Base-by-base conservation (phyloP, 1,140 invertebrate genomes). In the Rhopalosiphum padi region DNA sequence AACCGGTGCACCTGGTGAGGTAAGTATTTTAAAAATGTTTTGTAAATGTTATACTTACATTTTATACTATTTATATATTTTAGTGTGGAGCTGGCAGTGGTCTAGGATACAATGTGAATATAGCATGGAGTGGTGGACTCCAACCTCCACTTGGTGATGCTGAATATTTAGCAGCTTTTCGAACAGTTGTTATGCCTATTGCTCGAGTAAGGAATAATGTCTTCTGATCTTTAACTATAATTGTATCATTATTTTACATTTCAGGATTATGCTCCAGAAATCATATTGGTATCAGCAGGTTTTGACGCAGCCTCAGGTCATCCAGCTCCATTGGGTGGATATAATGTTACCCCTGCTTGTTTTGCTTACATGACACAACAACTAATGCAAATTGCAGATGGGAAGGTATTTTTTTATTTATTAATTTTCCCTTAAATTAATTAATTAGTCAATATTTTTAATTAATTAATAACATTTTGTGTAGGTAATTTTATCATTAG, bases 351-450 rank as follows among this genome's bases (percentile, higher is more conserved):
- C 87, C 97, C 99, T 3, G 98, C 98, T 7, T 99, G 98, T 96
- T 99, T 99, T 96, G 99, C 98, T 94, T 97, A 97, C 95, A 99
- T 99, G 98, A 99, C 99, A 23, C 97, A 98, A 94, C 98, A 99
- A 95, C 96, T 99, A 82, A 97, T 99, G 96, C 97, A 97, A 94
- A 96, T 99, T 94, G 98, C 98, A 53, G 96, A 97, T 94, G 99
- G 99, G 93, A 98, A 98, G 95, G 97, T 98, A 94, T 93, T 90
- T 93, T 51, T 35, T 55, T 89, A 23, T 55, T 86, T 82, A 86
- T 46, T 37, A 23, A 11, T 43, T 25, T 2, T 43, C 46, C 21
- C 30, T 53, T 83, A 22, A 83, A 37, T 53, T 89, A 77, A 37
- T 53, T 89, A 77, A 77, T 77, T n/a, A n/a, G 11, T 77, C 1